A percentile compares a stretch with the other conserved stretches of the same genome.
Evolutionary conservation across 2,888 invertebrate genomes (phyloP).

Genomic region (Protodeltote pygarga): DNA sequence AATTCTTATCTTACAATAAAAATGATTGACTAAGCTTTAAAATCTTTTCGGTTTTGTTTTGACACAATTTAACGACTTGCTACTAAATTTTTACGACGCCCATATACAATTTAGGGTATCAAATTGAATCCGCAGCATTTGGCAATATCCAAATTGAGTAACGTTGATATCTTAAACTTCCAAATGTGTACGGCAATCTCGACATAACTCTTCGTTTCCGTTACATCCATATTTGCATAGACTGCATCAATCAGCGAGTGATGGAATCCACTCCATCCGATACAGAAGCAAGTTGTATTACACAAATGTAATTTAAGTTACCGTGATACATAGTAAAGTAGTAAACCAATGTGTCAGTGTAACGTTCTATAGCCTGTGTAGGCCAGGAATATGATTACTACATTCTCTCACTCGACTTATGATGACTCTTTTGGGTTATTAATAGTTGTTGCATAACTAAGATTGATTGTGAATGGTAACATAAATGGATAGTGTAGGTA

Average conservation of each 20-base stretch:
- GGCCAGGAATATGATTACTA: constrained; percentile 57
- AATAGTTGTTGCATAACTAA: constrained; percentile 37
- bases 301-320: too few relatives aligned
- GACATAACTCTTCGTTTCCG: constrained; percentile 31
- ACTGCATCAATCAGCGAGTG: constrained; percentile 30
- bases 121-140: constrained; percentile 29
- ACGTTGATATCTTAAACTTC: constrained; percentile 19
- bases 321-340: constrained; percentile 41
- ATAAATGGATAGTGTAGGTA: constrained; percentile 32
- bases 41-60: neutral
- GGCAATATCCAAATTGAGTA: constrained; percentile 33
- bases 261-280: constrained; percentile 16
- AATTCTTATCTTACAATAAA: too few relatives aligned
- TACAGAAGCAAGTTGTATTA: constrained; percentile 14
- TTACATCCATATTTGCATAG: constrained; percentile 43
- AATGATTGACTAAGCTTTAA: neutral
- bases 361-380: constrained; percentile 53
- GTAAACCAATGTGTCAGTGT: constrained; percentile 59
- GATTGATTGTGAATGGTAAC: constrained; percentile 32
- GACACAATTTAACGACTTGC: constrained; percentile 18
- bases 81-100: constrained; percentile 27
- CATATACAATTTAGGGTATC: constrained; percentile 33
- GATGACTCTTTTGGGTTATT: constrained; percentile 33
- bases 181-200: constrained; percentile 33
- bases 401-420: constrained; percentile 58